Conservation (phyloP, 2,797 vertebrate genomes). For the Halcyon badia region DNA sequence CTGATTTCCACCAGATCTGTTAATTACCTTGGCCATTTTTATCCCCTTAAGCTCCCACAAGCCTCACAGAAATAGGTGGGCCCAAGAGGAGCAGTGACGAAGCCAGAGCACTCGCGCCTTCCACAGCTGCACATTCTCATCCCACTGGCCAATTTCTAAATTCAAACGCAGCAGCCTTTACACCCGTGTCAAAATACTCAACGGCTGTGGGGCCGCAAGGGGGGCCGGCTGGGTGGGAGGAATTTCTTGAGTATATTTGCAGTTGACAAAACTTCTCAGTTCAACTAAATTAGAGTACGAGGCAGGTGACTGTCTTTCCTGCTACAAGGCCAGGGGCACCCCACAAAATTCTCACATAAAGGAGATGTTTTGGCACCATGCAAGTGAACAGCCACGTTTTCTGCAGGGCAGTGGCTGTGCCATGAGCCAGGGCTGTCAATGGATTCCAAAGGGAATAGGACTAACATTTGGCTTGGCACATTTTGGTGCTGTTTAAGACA, state of each 20-base stretch:
- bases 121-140: slow-evolving; percentile 76
- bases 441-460: not conserved
- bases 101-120: not conserved
- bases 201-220: not conserved
- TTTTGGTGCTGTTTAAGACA: not conserved
- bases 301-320: not conserved
- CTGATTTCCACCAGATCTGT: not conserved
- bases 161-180: slow-evolving; percentile 63
- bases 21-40: slow-evolving; percentile 65
- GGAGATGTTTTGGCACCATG: not conserved
- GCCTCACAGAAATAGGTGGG: slow-evolving; percentile 68
- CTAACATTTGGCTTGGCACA: not conserved
- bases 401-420: not conserved
- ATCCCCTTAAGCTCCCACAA: slow-evolving; percentile 48
- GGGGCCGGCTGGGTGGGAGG: fast-evolving
- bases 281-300: not conserved
- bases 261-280: not conserved
- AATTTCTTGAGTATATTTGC: not conserved
- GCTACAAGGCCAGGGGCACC: not conserved
- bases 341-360: not conserved
- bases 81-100: slow-evolving; percentile 43
- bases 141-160: slow-evolving; percentile 73
- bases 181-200: slow-evolving; percentile 44
- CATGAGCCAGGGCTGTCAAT: not conserved
- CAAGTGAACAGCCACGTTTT: fast-evolving